Conservation (phyloP, 2,888 invertebrate genomes). For the Scaptomyza reducta region DNA sequence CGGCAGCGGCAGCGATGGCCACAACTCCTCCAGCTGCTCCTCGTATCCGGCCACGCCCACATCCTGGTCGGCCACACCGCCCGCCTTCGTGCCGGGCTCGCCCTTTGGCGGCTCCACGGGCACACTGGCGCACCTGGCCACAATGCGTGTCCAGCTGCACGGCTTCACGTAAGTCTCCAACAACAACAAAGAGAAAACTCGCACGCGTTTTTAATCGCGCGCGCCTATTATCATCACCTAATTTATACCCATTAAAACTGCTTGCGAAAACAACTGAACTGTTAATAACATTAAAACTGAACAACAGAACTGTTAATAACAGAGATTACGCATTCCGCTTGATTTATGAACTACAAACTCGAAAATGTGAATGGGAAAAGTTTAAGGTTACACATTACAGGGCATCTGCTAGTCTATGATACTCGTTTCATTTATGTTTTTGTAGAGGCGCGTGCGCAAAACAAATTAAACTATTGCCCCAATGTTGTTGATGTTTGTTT, state of each 20-base stretch:
- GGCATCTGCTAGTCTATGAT: too few relatives aligned
- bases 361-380: too few relatives aligned
- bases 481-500: neutral
- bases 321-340: too few relatives aligned
- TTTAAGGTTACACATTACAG: too few relatives aligned
- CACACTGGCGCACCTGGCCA: conserved; percentile 53
- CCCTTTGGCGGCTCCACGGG: conserved; percentile 43
- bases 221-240: too few relatives aligned
- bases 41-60: conserved; percentile 76
- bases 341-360: too few relatives aligned
- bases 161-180: conserved; percentile 63
- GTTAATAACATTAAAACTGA: too few relatives aligned
- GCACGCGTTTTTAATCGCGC: neutral
- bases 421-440: neutral
- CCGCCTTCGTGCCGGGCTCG: conserved; percentile 46
- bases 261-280: too few relatives aligned
- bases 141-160: conserved; percentile 56
- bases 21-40: conserved; percentile 25
- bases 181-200: neutral
- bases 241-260: too few relatives aligned
- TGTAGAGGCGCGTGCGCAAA: conserved; percentile 59
- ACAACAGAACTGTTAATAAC: too few relatives aligned
- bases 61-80: conserved; percentile 69
- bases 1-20: conserved; percentile 25
- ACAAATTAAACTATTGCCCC: conserved; percentile 46